These are phyloP conservation scores for Bradypus variegatus DNA, from an alignment of 2,797 vertebrate species.

Conservation along the genomic window DNA sequence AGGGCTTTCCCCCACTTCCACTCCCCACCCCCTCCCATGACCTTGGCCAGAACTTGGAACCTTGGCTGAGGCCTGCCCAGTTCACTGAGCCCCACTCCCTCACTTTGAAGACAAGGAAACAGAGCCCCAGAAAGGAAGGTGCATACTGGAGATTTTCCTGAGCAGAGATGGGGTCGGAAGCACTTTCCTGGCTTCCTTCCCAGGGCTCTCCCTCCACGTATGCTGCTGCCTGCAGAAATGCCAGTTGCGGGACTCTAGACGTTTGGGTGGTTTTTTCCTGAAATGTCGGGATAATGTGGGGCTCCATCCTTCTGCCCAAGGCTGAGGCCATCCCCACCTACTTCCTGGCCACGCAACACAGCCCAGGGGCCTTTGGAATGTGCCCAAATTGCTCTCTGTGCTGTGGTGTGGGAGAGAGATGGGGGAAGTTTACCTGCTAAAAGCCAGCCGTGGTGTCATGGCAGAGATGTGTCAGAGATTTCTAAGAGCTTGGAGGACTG, in stretches of 20 bases:
- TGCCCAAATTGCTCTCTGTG: not conserved
- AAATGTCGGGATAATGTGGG: not conserved
- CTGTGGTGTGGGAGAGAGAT: not conserved
- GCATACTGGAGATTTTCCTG: not conserved
- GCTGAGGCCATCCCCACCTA: not conserved
- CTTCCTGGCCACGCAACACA: not conserved
- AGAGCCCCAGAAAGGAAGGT: not conserved
- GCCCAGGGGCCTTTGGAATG: not conserved
- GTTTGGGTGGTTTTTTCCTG: not conserved
- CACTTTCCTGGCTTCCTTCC: not conserved
- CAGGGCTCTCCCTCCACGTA: not conserved
- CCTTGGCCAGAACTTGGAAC: not conserved
- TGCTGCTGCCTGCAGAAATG: not conserved
- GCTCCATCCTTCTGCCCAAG: not conserved
- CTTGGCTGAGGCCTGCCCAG: not conserved
- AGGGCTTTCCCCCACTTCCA: no score
- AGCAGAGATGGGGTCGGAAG: not conserved
- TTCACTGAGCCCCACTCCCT: not conserved
- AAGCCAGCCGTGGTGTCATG: constrained; percentile 23
- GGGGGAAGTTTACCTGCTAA: constrained; percentile 45
- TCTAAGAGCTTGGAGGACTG: constrained; percentile 38
- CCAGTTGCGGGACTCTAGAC: not conserved
- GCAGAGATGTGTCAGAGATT: constrained; percentile 32
- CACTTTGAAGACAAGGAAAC: not conserved
- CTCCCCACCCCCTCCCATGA: no score